Base-by-base conservation (phyloP, 2,888 invertebrate species). In the Tholera decimalis region DNA sequence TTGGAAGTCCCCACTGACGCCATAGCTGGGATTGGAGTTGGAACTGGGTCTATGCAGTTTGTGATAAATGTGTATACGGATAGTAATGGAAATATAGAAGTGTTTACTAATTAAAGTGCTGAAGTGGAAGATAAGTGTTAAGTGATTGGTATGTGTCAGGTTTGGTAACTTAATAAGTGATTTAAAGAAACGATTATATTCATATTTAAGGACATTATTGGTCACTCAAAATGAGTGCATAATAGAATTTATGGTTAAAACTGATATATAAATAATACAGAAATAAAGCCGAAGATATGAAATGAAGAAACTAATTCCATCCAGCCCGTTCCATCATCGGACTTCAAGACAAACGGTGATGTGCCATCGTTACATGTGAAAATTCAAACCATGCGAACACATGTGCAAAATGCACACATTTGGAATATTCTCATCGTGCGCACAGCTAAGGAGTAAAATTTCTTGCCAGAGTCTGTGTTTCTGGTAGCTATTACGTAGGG, bases 51-150 rank as follows among this genome's bases (percentile, higher is more conserved):
- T 3, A 80, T 95, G 54, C 95, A 95, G 50, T 79, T 95, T 1
- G 95, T 95, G 18, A 84, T 95, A 26, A 95, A 95, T 61, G 89
- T 95, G 5, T 92, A 91, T 33, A 95, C 95, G 0, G 95, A 95
- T 73, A 93, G 92, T 47, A 85, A 89, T 13, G 95, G 95, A 0
- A 95, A 94, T 66, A 93, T 95, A 30, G 93, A 94, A 80, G 92
- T 95, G 47, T 91, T 84, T 75, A 92, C 93, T 5, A 93, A 93
- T 77, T 94, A 85, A 79, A 57, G 39, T 44, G 7, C 11, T 51
- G 22, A 53, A 11, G 13, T 18, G 33, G 9, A 28, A 18, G 11
- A 37, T 35, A 13, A 33, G 37, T 54, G 46, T 50, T 20, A 33
- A 37, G 4, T 35, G 43, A 0, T 3, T 15, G 2, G 13, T 28